Percentiles rank a stretch among this genome's conserved stretches.
Evolutionary conservation across 2,113 vertebrate species (phyloP).

Genomic region (Alethe diademata): DNA sequence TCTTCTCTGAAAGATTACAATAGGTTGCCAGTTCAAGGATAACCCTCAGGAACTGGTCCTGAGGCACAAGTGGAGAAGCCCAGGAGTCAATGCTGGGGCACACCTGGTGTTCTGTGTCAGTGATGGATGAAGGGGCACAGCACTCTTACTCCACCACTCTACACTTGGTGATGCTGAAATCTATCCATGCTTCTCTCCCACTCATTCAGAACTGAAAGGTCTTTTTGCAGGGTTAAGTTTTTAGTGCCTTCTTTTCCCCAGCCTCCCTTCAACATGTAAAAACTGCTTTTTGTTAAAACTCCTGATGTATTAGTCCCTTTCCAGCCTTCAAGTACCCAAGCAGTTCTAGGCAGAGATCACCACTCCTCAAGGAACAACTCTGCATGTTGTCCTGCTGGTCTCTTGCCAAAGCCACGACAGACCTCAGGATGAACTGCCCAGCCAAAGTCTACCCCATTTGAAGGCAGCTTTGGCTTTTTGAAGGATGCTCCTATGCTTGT

Average conservation of each 20-base stretch:
- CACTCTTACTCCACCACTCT: neutral
- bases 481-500: neutral
- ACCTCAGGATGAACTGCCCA: neutral
- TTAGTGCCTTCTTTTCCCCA: neutral
- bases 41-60: neutral
- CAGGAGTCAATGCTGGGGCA: neutral
- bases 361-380: neutral
- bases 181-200: neutral
- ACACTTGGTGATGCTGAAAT: neutral
- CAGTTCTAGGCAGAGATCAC: neutral
- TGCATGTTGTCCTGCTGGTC: neutral
- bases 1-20: neutral
- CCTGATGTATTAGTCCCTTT: neutral
- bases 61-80: neutral
- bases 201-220: neutral
- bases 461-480: conserved; percentile 18
- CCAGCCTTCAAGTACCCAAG: neutral
- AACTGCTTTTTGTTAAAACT: neutral
- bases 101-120: neutral
- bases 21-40: neutral
- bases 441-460: neutral
- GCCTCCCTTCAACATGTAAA: neutral
- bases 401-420: neutral
- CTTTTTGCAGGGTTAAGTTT: neutral
- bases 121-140: neutral